Percentiles rank a stretch among this genome's conserved stretches.
These are phyloP conservation scores for Drosophila barbarae DNA, from an alignment of 2,888 invertebrate genomes.

Conservation along the genomic window DNA sequence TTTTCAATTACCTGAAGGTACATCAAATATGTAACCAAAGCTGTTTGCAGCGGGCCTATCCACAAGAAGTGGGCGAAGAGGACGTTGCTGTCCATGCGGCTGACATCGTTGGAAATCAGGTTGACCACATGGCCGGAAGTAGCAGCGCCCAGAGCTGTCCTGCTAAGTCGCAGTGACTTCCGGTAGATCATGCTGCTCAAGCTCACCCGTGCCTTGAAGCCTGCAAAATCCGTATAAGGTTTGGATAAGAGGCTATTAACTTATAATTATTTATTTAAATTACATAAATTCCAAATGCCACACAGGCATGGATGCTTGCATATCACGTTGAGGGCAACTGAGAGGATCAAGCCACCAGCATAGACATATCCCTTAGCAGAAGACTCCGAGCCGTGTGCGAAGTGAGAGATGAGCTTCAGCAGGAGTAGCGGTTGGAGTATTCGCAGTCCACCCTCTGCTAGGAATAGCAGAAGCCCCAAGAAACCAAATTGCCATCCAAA, in stretches of 20 bases:
- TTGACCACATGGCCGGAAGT: conserved; percentile 90
- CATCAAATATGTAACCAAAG: conserved; percentile 89
- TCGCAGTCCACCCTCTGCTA: conserved; percentile 84
- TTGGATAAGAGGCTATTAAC: neutral
- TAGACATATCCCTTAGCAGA: conserved; percentile 85
- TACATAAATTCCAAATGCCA: conserved; percentile 84
- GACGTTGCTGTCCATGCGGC: conserved; percentile 83
- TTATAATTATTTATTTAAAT: neutral
- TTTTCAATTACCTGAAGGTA: conserved; percentile 81
- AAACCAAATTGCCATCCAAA: conserved; percentile 83
- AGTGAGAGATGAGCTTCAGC: conserved; percentile 83
- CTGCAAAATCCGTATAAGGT: neutral
- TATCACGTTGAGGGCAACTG: conserved; percentile 87
- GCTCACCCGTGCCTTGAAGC: conserved; percentile 84
- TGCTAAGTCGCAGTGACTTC: conserved; percentile 84
- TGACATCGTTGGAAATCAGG: conserved; percentile 96
- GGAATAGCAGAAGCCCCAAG: conserved; percentile 82
- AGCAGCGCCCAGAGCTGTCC: conserved; percentile 87
- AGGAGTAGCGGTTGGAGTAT: conserved; percentile 84
- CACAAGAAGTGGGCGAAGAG: conserved; percentile 94
- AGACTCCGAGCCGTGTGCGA: conserved; percentile 70
- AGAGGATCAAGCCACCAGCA: conserved; percentile 86
- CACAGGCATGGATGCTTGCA: conserved; percentile 93
- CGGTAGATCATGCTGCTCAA: conserved; percentile 86
- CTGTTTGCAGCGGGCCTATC: conserved; percentile 92